Percentiles rank a stretch among this genome's conserved stretches.
These are phyloP conservation scores for Blastomussa wellsi DNA, from an alignment of 92 coral and sea anemone genomes.

Conservation along the genomic window DNA sequence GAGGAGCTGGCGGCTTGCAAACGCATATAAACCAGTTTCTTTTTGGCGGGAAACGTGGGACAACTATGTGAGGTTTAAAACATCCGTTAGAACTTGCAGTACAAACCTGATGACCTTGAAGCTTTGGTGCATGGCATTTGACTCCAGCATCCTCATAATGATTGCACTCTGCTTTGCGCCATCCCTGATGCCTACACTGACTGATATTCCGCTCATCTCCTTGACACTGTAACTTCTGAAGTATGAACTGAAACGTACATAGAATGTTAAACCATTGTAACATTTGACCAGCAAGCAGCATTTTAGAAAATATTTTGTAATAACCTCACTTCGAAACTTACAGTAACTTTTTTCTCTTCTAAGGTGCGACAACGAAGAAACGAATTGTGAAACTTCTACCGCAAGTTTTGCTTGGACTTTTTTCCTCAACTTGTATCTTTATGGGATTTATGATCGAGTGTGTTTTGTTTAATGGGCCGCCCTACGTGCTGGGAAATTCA, in stretches of 20 bases:
- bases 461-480: no score
- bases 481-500: no score
- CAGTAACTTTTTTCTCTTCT: no score
- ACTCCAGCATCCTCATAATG: constrained; percentile 91
- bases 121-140: constrained; percentile 80
- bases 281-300: background rate
- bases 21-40: no score
- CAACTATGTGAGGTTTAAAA: no score
- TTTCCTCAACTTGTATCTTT: background rate
- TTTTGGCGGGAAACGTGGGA: no score
- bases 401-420: background rate
- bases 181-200: constrained; percentile 43
- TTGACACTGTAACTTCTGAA: constrained; percentile 71
- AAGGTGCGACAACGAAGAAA: background rate
- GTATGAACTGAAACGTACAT: constrained; percentile 38
- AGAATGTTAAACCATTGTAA: background rate
- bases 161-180: constrained; percentile 50
- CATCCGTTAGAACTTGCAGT: no score
- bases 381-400: background rate
- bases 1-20: no score
- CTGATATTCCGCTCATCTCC: constrained; percentile 66
- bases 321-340: background rate
- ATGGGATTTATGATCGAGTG: no score
- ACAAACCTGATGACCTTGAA: constrained; percentile 63
- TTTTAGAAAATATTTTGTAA: background rate